phyloP scores from a whole-genome alignment of 2,797 vertebrate genomes.

The Hipposideros larvatus region DNA sequence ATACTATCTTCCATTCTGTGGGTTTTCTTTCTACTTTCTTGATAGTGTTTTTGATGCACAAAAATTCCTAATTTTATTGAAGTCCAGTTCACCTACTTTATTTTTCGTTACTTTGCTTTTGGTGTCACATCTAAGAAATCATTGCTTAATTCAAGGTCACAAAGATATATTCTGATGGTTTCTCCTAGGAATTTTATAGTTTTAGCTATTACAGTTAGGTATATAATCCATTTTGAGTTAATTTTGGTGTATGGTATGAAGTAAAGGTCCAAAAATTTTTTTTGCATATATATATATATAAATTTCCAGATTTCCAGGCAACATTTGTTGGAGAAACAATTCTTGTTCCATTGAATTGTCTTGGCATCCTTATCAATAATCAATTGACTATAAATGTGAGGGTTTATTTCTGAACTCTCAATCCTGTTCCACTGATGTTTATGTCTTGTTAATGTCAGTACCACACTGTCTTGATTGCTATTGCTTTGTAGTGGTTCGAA shows the following conservation, averaged over 20 bases:
- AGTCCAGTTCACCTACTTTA: too few species aligned
- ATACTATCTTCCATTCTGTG: too few species aligned
- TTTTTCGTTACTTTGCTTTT: too few species aligned
- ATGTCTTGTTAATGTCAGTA: not conserved
- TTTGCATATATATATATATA: not conserved
- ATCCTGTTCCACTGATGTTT: not conserved
- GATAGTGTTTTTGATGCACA: too few species aligned
- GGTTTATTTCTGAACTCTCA: not conserved
- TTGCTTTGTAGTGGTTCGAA: conserved; percentile 20
- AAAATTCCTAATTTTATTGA: too few species aligned
- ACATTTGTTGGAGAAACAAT: not conserved
- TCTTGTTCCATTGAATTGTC: not conserved
- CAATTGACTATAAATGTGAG: not conserved
- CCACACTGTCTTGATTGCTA: not conserved
- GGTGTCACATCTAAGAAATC: too few species aligned
- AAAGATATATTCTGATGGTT: not conserved
- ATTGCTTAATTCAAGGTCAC: too few species aligned
- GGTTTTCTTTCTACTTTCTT: too few species aligned
- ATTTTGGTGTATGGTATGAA: not conserved
- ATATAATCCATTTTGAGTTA: not conserved
- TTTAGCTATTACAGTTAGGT: not conserved
- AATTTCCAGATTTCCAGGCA: not conserved
- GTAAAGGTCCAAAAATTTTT: not conserved
- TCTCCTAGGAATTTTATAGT: not conserved
- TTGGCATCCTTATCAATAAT: not conserved